Percentiles rank a stretch among this genome's conserved stretches.
Evolutionary conservation across 2,797 vertebrate genomes (phyloP).

Genomic region (Phrynocephalus guinanensis): DNA sequence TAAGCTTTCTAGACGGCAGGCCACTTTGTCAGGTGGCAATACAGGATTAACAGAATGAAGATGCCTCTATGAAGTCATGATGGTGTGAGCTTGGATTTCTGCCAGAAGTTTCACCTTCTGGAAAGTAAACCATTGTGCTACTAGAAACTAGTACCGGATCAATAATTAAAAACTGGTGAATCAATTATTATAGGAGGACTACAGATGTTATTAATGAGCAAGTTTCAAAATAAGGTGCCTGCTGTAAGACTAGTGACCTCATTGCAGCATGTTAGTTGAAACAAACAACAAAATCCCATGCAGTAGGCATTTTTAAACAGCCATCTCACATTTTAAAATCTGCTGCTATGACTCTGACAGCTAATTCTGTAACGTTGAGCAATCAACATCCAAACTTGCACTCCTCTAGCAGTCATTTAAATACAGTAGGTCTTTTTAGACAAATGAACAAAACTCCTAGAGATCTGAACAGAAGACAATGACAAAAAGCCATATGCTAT

Average conservation of each 20-base stretch:
- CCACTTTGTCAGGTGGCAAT: too few relatives aligned
- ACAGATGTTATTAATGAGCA: not conserved
- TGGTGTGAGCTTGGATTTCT: not conserved
- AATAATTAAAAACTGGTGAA: too few relatives aligned
- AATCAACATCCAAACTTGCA: conserved; percentile 41
- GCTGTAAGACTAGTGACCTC: not conserved
- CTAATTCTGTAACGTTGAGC: not conserved
- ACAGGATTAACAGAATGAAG: not conserved
- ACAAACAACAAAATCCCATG: not conserved
- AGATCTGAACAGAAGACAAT: conserved; percentile 28
- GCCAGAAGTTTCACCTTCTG: not conserved
- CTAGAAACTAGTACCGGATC: not conserved
- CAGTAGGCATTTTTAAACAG: conserved; percentile 29
- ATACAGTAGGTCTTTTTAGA: conserved; percentile 5
- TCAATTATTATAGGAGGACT: not conserved
- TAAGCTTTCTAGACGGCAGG: too few relatives aligned
- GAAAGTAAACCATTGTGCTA: conserved; percentile 13
- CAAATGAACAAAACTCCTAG: conserved; percentile 36
- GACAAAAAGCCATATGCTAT: conserved; percentile 33
- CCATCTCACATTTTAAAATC: rapidly evolving
- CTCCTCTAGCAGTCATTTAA: conserved; percentile 25
- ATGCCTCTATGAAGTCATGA: not conserved
- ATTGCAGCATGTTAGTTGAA: conserved; percentile 20
- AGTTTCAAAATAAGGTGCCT: not conserved
- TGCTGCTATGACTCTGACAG: conserved; percentile 32